Percentiles rank a stretch among this genome's conserved stretches.
Evolutionary conservation across 1,140 invertebrate species (phyloP).

Genomic region (Euura lappo): DNA sequence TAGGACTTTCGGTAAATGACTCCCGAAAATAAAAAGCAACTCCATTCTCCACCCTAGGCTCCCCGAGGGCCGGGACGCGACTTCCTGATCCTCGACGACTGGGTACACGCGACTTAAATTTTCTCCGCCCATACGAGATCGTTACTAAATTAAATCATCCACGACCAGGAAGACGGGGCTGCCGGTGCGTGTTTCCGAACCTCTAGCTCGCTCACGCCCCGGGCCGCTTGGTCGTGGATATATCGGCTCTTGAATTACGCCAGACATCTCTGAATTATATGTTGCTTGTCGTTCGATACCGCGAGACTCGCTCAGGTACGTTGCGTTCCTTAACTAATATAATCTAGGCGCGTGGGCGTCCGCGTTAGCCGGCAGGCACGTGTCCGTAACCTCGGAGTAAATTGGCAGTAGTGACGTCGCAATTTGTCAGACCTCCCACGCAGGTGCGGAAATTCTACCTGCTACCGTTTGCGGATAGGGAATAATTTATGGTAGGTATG

Average conservation of each 20-base stretch:
- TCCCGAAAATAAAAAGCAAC: too few relatives aligned
- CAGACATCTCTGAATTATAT: background rate
- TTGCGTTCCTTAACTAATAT: background rate
- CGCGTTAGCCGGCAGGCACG: background rate
- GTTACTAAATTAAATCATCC: conserved; percentile 1
- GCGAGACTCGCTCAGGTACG: too few relatives aligned
- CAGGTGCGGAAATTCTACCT: too few relatives aligned
- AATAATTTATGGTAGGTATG: too few relatives aligned
- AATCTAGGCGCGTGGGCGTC: background rate
- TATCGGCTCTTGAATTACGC: background rate
- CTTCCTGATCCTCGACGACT: too few relatives aligned
- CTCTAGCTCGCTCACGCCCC: background rate
- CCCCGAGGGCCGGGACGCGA: too few relatives aligned
- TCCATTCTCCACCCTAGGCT: too few relatives aligned
- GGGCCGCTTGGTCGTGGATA: background rate
- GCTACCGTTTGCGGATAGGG: too few relatives aligned
- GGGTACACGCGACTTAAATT: too few relatives aligned
- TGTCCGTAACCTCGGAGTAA: conserved; percentile 49
- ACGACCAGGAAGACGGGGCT: background rate
- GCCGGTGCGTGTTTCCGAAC: background rate
- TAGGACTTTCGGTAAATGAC: too few relatives aligned
- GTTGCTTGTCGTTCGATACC: background rate
- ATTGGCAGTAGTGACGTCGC: conserved; percentile 56
- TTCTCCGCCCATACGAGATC: background rate
- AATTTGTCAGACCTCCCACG: conserved; percentile 49